These are phyloP conservation scores for Hylyphantes graminicola DNA, from an alignment of 1,140 invertebrate species.

Conservation along the genomic window DNA sequence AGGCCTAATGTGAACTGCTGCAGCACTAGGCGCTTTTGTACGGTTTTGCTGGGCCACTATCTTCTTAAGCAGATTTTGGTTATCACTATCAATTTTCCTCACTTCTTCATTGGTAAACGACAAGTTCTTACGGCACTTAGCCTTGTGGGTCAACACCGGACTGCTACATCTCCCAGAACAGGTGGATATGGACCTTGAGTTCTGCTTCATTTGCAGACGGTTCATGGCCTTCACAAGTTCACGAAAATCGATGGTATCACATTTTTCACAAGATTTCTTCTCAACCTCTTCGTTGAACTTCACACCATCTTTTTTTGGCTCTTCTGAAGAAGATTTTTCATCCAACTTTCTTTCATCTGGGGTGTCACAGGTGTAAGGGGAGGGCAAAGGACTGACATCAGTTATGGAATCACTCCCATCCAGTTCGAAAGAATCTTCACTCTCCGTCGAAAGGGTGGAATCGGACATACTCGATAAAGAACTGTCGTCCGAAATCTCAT, in stretches of 20 bases:
- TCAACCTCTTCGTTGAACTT: slow-evolving; percentile 42
- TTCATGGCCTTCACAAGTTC: slow-evolving; percentile 49
- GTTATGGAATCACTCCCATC: slow-evolving; percentile 51
- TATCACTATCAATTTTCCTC: slow-evolving; percentile 69
- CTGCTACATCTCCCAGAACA: slow-evolving; percentile 23
- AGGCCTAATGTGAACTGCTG: background rate
- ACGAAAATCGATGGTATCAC: slow-evolving; percentile 38
- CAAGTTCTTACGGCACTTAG: slow-evolving; percentile 68
- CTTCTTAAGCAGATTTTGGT: slow-evolving; percentile 69
- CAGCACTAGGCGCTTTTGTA: background rate
- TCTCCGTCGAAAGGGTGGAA: slow-evolving; percentile 25
- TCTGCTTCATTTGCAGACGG: slow-evolving; percentile 50
- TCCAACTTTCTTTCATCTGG: background rate
- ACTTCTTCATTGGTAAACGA: slow-evolving; percentile 70
- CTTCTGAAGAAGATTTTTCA: background rate
- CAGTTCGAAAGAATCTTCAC: slow-evolving; percentile 42
- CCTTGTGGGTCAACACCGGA: slow-evolving; percentile 43
- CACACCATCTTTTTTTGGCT: slow-evolving; percentile 29
- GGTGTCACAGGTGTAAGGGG: slow-evolving; percentile 19
- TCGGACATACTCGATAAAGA: slow-evolving; percentile 48
- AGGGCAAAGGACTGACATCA: slow-evolving; percentile 48
- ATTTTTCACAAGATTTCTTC: slow-evolving; percentile 15
- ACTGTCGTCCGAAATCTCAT: slow-evolving; percentile 48
- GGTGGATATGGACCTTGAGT: background rate
- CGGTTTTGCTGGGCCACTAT: slow-evolving; percentile 66